Evolutionary conservation across 2,113 vertebrate species (phyloP), one percentile per base, ranked within the genome.

Genomic region (Hippoglossus stenolepis): DNA sequence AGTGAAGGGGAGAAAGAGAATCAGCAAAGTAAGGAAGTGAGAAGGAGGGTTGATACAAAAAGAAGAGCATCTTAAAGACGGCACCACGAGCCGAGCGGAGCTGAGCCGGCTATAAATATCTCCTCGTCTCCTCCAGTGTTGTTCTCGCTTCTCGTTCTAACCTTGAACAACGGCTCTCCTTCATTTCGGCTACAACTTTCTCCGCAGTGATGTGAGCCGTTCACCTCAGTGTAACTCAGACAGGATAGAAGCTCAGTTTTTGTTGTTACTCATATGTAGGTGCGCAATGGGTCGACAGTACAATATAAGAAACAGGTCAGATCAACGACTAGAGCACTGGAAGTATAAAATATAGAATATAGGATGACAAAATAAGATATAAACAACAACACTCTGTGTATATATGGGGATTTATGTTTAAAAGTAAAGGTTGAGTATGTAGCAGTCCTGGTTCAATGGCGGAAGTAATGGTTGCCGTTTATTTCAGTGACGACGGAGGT

Each of bases 91-190:
- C 76, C 2, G 76, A 77, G 75, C 70, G 20, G 53, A 54, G 49
- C 53, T 67, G 75, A 75, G 80, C 62, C 7, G 11, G 66, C 92
- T 94, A 92, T 89, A 91, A 90, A 92, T 93, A 93, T 80, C 76
- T 82, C 35, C 24, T 65, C 62, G 14, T 81, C 77, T 85, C 83
- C 73, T 80, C 69, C 72, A 61, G 65, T 49, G 61, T 65, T 65
- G 71, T 69, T 65, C 65, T 62, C 20, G 0, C 72, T 68, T 75
- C 62, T 70, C 51, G 45, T 68, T 65, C 57, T 35, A 18, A 76
- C 65, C 66, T 31, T 68, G 76, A n/a, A 24, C 79, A 64, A 1
- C 2, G 26, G 49, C 70, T 69, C 56, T 28, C 59, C 38, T 68
- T 76, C 38, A n/a, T 61, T 61, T 63, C 54, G 26, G 24, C 49